phyloP scores from a whole-genome alignment of 1,140 invertebrate species.

The Portunus trituberculatus region DNA sequence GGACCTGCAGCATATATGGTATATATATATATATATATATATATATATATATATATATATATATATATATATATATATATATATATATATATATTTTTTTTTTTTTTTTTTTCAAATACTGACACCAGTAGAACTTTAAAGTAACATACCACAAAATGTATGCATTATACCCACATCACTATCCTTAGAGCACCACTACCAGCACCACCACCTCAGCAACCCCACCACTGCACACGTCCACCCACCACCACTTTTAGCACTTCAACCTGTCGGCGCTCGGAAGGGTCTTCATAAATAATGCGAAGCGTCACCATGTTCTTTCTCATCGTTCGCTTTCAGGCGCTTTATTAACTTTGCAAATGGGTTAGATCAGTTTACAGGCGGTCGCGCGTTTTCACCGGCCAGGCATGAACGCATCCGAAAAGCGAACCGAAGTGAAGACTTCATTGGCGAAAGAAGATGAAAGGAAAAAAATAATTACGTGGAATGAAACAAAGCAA shows the following conservation, averaged over 20 bases:
- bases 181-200: neutral
- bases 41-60: conserved; percentile 26
- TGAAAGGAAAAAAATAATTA: neutral
- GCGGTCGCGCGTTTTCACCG: neutral
- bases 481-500: neutral
- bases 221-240: neutral
- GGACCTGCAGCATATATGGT: neutral
- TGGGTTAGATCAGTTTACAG: neutral
- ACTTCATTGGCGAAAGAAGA: neutral
- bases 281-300: neutral
- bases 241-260: neutral
- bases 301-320: neutral
- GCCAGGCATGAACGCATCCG: neutral
- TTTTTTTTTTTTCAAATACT: too few species aligned
- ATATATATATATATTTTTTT: too few species aligned
- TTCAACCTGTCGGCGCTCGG: neutral
- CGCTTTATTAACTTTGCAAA: neutral
- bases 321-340: neutral
- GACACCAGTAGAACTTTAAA: too few species aligned
- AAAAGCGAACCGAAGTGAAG: neutral
- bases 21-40: conserved; percentile 24
- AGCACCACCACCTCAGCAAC: neutral
- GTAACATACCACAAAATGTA: too few species aligned
- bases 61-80: conserved; percentile 26
- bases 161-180: too few species aligned